Conservation (phyloP, 2,797 vertebrate genomes). For the Sebastes alutus region DNA sequence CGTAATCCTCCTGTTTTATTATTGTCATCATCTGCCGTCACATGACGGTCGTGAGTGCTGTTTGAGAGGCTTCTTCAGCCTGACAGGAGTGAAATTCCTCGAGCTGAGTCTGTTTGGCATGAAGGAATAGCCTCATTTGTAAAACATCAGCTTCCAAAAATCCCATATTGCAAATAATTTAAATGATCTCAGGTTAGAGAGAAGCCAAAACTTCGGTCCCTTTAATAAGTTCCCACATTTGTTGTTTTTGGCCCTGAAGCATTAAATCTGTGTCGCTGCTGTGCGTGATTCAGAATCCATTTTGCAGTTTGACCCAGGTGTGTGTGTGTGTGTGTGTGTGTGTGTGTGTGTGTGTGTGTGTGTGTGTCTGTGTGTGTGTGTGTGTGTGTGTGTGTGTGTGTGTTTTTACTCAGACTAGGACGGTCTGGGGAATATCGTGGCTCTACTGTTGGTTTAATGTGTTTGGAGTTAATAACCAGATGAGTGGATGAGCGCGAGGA, state of each 20-base stretch:
- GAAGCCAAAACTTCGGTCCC: not conserved
- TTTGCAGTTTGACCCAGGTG: slow-evolving; percentile 52
- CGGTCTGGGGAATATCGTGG: slow-evolving; percentile 59
- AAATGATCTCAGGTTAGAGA: slow-evolving; percentile 7
- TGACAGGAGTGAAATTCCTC: slow-evolving; percentile 18
- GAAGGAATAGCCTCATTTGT: not conserved
- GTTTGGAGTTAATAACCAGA: slow-evolving; percentile 76
- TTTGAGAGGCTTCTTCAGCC: slow-evolving; percentile 33
- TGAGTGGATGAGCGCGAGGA: slow-evolving; percentile 60
- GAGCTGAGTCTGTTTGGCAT: slow-evolving; percentile 9
- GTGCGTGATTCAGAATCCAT: slow-evolving; percentile 24
- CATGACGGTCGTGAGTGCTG: not conserved
- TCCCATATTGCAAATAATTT: slow-evolving; percentile 16
- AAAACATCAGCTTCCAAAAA: slow-evolving; percentile 3
- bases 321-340: slow-evolving; percentile 19
- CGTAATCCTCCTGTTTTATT: slow-evolving; percentile 48
- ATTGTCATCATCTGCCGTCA: slow-evolving; percentile 40
- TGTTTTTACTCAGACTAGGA: slow-evolving; percentile 40
- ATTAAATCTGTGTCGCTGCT: not conserved
- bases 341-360: slow-evolving; percentile 6
- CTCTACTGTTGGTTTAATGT: slow-evolving; percentile 70
- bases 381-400: slow-evolving; percentile 4
- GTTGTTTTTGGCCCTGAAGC: slow-evolving; percentile 1
- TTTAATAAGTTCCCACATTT: slow-evolving; percentile 9
- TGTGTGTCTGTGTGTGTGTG: slow-evolving; percentile 23